Evolutionary conservation across 2,888 invertebrate genomes (phyloP).

Genomic region (Griposia aprilina): DNA sequence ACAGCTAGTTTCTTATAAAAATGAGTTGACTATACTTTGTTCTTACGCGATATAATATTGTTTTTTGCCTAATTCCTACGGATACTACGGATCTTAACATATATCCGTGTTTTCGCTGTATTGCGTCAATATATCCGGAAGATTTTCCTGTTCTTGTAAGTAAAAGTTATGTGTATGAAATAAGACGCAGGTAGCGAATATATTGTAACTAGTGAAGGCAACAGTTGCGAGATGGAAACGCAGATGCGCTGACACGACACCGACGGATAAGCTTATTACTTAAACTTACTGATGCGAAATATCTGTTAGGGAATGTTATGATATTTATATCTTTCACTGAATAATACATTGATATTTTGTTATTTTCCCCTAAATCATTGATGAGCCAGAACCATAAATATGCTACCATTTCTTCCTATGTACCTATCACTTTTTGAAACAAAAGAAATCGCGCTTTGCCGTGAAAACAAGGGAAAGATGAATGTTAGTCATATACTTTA

Average conservation of each 20-base stretch:
- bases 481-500: slow-evolving; percentile 3
- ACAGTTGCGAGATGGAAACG: slow-evolving; percentile 54
- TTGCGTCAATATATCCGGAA: background rate
- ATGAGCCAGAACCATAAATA: background rate
- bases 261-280: slow-evolving; percentile 71
- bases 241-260: slow-evolving; percentile 68
- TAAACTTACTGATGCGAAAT: slow-evolving; percentile 68
- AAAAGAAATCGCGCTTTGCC: background rate
- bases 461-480: slow-evolving; percentile 1
- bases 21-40: too few species aligned
- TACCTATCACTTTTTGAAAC: background rate
- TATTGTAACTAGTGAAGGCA: slow-evolving; percentile 40
- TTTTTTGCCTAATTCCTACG: background rate
- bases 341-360: background rate
- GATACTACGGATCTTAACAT: background rate
- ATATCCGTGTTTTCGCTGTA: background rate
- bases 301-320: slow-evolving; percentile 28
- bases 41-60: background rate
- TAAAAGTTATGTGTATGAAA: slow-evolving; percentile 17
- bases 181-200: slow-evolving; percentile 24
- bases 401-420: background rate
- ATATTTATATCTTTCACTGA: slow-evolving; percentile 14
- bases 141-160: background rate
- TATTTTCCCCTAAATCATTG: background rate
- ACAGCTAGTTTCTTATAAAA: too few species aligned